These are phyloP conservation scores for Hypotaenidia philippensis DNA, from an alignment of 2,797 vertebrate species.

Conservation along the genomic window DNA sequence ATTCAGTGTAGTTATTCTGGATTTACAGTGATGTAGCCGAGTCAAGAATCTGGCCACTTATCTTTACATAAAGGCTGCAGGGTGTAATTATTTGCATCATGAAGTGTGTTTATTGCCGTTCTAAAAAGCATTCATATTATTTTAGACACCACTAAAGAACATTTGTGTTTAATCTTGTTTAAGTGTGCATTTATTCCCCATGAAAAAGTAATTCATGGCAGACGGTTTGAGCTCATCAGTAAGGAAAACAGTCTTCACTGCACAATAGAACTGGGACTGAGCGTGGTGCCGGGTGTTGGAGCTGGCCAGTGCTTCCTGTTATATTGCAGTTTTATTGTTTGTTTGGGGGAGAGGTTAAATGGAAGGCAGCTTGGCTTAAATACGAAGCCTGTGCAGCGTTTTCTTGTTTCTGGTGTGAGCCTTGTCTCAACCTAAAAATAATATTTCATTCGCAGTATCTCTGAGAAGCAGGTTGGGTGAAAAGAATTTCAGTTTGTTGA, in stretches of 20 bases:
- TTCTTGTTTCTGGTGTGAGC: not conserved
- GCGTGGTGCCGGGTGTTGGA: not conserved
- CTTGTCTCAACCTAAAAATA: not conserved
- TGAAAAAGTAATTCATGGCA: conserved; percentile 64
- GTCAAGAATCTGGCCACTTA: not conserved
- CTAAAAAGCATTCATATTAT: conserved; percentile 67
- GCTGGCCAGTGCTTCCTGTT: not conserved
- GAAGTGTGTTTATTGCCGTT: conserved; percentile 69
- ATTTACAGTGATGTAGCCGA: conserved; percentile 30
- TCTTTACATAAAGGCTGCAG: conserved; percentile 62
- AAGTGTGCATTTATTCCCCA: conserved; percentile 55
- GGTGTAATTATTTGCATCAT: conserved; percentile 71
- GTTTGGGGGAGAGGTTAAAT: not conserved
- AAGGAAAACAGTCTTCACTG: conserved; percentile 37
- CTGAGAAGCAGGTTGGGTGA: not conserved
- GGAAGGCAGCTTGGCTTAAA: not conserved
- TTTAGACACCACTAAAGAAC: conserved; percentile 64
- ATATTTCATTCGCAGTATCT: not conserved
- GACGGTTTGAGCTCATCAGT: conserved; percentile 29
- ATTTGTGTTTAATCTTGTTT: conserved; percentile 71
- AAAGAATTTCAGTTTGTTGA: not conserved
- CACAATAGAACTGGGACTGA: not conserved
- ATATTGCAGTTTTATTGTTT: not conserved
- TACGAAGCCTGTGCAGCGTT: not conserved
- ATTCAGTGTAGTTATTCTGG: not conserved